A percentile compares a stretch with the other conserved stretches of the same genome.
phyloP scores from a whole-genome alignment of 2,797 vertebrate species.

The Pseudotriccus pelzelni region DNA sequence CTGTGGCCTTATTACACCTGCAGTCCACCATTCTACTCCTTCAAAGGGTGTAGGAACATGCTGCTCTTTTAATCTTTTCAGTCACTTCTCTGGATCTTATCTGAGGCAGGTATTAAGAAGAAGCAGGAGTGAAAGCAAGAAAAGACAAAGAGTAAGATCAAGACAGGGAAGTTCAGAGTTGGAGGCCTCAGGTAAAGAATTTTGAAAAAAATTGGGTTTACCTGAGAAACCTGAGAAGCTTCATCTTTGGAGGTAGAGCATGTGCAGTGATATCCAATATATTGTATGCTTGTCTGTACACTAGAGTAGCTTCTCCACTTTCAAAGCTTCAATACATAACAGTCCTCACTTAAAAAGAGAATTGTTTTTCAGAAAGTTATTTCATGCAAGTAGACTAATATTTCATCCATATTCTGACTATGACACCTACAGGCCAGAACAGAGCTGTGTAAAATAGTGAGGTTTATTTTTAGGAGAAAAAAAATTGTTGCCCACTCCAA shows the following conservation, averaged over 20 bases:
- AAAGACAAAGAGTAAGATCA: background rate
- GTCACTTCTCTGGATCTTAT: background rate
- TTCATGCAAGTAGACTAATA: background rate
- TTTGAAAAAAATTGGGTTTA: background rate
- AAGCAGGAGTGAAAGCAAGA: background rate
- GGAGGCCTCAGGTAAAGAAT: background rate
- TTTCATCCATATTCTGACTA: conserved; percentile 5
- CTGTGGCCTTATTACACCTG: background rate
- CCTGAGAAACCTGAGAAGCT: background rate
- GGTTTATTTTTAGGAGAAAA: background rate
- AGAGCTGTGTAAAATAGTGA: background rate
- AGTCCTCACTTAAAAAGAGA: background rate
- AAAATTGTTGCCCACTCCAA: background rate
- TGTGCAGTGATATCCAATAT: background rate
- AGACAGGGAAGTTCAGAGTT: background rate
- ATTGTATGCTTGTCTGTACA: background rate
- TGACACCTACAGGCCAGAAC: conserved; percentile 42
- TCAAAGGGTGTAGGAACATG: background rate
- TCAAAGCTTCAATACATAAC: background rate
- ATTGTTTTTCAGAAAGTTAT: background rate
- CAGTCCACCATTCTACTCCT: background rate
- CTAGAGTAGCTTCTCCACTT: background rate
- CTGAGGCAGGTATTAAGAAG: background rate
- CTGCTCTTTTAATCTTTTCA: background rate
- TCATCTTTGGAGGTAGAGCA: background rate